Evolutionary conservation across 2,888 invertebrate genomes (phyloP).

Genomic region (Leptinotarsa haldemani): DNA sequence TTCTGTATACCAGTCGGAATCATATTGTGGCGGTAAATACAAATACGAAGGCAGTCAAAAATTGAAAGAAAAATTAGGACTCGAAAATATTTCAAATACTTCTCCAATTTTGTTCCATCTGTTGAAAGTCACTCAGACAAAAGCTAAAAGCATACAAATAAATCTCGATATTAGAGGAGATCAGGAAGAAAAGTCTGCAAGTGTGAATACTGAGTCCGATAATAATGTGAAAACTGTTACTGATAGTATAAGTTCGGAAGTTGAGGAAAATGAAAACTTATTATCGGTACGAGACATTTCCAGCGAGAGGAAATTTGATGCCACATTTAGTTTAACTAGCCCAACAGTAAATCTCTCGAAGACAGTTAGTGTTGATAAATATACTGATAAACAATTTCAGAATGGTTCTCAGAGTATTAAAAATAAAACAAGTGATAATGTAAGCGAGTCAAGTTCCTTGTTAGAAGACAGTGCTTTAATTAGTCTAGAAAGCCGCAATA

Average conservation of each 20-base stretch:
- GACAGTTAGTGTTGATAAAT: conserved; percentile 16
- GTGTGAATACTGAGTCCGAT: conserved; percentile 26
- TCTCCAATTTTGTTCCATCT: conserved; percentile 60
- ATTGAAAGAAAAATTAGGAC: conserved; percentile 58
- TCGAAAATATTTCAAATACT: conserved; percentile 51
- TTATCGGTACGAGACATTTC: conserved; percentile 26
- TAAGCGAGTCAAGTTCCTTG: conserved; percentile 56
- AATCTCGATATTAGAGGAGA: conserved; percentile 48
- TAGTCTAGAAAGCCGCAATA: conserved; percentile 27
- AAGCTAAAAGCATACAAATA: conserved; percentile 52
- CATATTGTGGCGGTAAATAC: conserved; percentile 76
- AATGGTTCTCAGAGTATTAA: conserved; percentile 27
- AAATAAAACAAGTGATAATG: conserved; percentile 26
- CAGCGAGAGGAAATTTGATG: conserved; percentile 41
- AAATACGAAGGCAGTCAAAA: conserved; percentile 70
- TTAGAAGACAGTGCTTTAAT: conserved; percentile 46
- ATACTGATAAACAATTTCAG: conserved; percentile 19
- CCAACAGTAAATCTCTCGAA: conserved; percentile 41
- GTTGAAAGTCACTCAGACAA: conserved; percentile 57
- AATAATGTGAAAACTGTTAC: conserved; percentile 13
- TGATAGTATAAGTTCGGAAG: conserved; percentile 26
- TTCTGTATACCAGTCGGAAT: conserved; percentile 85
- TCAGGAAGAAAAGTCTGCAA: conserved; percentile 29
- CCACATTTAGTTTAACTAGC: conserved; percentile 50
- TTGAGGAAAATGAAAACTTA: conserved; percentile 20